A percentile compares a stretch with the other conserved stretches of the same genome.
Conservation (phyloP, 1,140 invertebrate genomes). For the Drosophila bocki region DNA sequence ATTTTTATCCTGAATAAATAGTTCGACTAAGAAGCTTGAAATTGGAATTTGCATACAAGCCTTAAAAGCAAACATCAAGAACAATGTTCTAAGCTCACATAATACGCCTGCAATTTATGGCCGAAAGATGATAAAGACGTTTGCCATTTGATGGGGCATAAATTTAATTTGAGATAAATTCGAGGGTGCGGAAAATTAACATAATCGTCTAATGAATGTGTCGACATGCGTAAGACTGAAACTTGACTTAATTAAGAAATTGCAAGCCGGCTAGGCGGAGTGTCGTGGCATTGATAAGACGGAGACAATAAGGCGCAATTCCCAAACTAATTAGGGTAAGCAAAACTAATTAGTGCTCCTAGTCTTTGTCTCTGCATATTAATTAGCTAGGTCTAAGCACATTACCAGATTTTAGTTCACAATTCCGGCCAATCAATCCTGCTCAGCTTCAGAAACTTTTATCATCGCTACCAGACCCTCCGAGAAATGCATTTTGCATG, state of each 20-base stretch:
- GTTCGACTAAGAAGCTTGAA: neutral
- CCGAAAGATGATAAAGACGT: conserved; percentile 1
- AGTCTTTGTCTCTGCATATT: conserved; percentile 32
- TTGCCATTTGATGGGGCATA: conserved; percentile 14
- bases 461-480: conserved; percentile 31
- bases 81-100: conserved; percentile 15
- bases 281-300: conserved; percentile 21
- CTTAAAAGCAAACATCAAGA: neutral
- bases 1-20: neutral
- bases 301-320: conserved; percentile 19
- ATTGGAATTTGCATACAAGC: neutral
- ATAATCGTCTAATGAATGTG: conserved; percentile 66
- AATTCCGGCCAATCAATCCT: conserved; percentile 60
- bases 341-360: conserved; percentile 56
- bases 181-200: conserved; percentile 39
- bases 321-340: conserved; percentile 55
- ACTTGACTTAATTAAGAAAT: conserved; percentile 19
- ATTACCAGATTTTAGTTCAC: conserved; percentile 19
- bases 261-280: neutral
- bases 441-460: conserved; percentile 60
- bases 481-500: conserved; percentile 59
- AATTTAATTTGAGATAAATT: conserved; percentile 48
- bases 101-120: conserved; percentile 8
- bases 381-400: conserved; percentile 34
- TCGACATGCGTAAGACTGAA: conserved; percentile 13